Evolutionary conservation across 2,113 vertebrate genomes (phyloP).

Genomic region (Cavia aperea): DNA sequence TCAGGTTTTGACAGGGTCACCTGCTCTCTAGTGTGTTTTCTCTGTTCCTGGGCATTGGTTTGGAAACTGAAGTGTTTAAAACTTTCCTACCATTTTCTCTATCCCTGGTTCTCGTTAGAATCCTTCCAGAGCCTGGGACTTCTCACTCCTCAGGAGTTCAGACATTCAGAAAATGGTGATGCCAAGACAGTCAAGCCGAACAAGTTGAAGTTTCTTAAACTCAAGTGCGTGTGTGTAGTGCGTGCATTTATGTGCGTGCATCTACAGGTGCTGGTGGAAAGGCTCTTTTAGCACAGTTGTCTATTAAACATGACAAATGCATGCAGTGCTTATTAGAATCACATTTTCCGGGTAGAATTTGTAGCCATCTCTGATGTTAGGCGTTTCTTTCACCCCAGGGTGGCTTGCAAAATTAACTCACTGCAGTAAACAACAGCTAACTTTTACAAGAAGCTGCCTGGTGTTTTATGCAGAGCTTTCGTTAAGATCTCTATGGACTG

Average conservation of each 20-base stretch:
- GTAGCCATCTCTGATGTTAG: background rate
- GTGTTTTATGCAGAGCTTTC: constrained; percentile 3
- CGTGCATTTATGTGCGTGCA: background rate
- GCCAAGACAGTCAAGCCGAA: background rate
- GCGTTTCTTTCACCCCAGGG: background rate
- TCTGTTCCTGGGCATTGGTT: background rate
- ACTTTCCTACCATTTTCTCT: background rate
- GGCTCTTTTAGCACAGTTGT: background rate
- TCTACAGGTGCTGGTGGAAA: background rate
- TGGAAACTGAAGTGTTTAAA: constrained; percentile 5
- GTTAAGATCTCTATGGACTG: background rate
- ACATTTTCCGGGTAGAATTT: background rate
- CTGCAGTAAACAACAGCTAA: background rate
- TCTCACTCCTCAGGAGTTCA: background rate
- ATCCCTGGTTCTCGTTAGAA: background rate
- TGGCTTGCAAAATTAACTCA: background rate
- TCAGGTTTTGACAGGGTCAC: background rate
- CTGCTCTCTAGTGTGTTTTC: background rate
- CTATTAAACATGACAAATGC: background rate
- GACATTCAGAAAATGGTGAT: background rate
- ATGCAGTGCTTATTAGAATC: background rate
- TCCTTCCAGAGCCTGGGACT: background rate
- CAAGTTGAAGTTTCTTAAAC: constrained; percentile 33
- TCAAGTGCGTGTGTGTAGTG: background rate
- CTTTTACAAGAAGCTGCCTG: background rate